phyloP scores from a whole-genome alignment of 2,797 vertebrate genomes.

The Eulemur albifrons region DNA sequence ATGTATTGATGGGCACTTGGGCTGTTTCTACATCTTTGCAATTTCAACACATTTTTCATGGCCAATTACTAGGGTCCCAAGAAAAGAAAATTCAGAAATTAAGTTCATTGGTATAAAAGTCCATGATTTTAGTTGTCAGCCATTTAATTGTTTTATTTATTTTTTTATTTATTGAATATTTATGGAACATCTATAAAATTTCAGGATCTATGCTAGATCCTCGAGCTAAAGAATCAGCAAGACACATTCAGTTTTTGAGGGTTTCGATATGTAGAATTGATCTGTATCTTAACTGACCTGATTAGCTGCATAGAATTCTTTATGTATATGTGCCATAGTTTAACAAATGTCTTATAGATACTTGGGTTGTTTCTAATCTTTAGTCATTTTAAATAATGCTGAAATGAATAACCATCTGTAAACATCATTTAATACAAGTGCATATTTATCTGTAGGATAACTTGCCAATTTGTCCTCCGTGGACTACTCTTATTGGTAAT shows the following conservation, averaged over 20 bases:
- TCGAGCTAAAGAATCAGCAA: not conserved
- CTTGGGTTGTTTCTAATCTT: not conserved
- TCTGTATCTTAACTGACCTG: not conserved
- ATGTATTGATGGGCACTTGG: too few relatives aligned
- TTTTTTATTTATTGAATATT: slow-evolving; percentile 24
- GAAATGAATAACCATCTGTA: not conserved
- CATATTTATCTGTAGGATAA: not conserved
- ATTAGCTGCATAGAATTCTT: not conserved
- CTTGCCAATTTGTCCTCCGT: not conserved
- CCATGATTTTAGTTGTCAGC: not conserved
- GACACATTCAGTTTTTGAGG: not conserved
- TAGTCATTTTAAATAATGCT: not conserved
- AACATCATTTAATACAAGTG: not conserved
- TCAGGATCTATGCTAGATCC: not conserved
- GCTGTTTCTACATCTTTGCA: too few relatives aligned
- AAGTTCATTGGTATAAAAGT: not conserved
- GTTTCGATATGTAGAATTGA: not conserved
- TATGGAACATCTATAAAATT: not conserved
- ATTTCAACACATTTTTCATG: not conserved
- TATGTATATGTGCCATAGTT: not conserved
- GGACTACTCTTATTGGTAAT: not conserved
- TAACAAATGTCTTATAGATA: not conserved
- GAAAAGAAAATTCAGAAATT: slow-evolving; percentile 15
- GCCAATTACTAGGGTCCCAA: not conserved
- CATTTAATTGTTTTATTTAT: not conserved